Percentiles rank a stretch among this genome's conserved stretches.
Conservation (phyloP, 2,888 invertebrate genomes). For the Nomada lathburiana region DNA sequence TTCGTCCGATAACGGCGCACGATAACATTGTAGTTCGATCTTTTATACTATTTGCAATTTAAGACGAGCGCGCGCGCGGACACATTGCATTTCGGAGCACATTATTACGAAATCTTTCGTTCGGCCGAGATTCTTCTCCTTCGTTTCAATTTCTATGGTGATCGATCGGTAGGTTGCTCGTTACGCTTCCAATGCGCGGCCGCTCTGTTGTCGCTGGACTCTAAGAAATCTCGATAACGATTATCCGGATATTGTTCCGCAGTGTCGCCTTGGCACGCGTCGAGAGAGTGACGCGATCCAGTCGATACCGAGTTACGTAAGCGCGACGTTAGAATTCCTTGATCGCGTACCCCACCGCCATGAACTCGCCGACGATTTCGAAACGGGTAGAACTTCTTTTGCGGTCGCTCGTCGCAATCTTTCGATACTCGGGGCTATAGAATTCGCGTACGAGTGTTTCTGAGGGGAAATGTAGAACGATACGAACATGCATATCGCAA, state of each 20-base stretch:
- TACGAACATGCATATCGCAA: too few species aligned
- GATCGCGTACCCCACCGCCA: constrained; percentile 20
- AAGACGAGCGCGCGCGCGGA: too few species aligned
- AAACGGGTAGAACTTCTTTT: constrained; percentile 18
- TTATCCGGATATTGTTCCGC: constrained; percentile 38
- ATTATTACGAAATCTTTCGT: too few species aligned
- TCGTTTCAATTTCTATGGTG: background rate
- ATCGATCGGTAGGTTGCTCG: background rate
- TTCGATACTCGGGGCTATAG: background rate
- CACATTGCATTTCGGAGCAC: too few species aligned
- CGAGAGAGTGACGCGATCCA: constrained; percentile 32
- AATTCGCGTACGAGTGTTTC: background rate
- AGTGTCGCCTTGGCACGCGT: constrained; percentile 45
- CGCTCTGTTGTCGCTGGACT: background rate
- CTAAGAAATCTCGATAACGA: constrained; percentile 3
- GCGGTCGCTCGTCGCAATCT: background rate
- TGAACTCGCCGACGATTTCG: constrained; percentile 18
- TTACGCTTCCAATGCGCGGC: background rate
- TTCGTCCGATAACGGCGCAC: background rate
- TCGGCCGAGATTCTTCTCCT: background rate
- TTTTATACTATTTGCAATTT: background rate
- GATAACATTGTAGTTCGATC: background rate
- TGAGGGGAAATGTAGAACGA: background rate
- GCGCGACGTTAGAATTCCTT: constrained; percentile 31
- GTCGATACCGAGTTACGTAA: constrained; percentile 42